Evolutionary conservation across 2,797 vertebrate species (phyloP), one percentile per base, ranked within the genome.

Genomic region (Muraenolepis orangiensis): DNA sequence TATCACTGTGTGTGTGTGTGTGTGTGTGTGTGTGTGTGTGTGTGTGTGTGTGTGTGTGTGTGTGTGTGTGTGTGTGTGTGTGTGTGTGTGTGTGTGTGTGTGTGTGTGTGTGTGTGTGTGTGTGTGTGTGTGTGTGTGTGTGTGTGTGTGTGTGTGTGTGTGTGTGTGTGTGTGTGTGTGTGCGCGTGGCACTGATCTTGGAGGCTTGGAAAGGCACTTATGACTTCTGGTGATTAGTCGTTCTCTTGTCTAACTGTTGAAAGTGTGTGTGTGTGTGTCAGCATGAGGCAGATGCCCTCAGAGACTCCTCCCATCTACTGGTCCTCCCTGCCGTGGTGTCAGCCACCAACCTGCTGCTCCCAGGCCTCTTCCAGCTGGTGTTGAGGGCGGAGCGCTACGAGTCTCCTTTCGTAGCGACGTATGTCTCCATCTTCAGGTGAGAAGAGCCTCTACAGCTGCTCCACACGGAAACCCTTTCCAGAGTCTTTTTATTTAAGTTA

Each of bases 391-490:
- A 98, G 89, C 81, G 66, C 31, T 89, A 91, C 0, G 88, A 94
- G 11, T 94, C 94, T 0, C 93, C 94, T 0, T 87, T 76, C n/a
- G 74, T 90, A 26, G 77, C 76, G 74, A 90, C 96, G 29, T 94
- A 94, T 0, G 82, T 96, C 79, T 93, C 95, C n/a, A 87, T 96
- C 82, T 79, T 87, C 88, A 96, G 96, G 96, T 96, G 18, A 75
- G 81, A 16, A 14, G n/a, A 61, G 12, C 26, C 31, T 14, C 26
- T 12, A 31, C 29, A 68, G 14, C 28, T 18, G 32, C 18, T 68
- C 16, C 14, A 14, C 20, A 66, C 36, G 8, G 36, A 4, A 38
- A 12, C 36, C 36, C 36, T 38, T 38, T 38, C 36, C 36, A 38
- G n/a, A 38, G 36, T 38, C 7, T 10, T 6, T 11, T 38, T 10